phyloP scores from a whole-genome alignment of 2,888 invertebrate genomes.

The Eumerus sabulonum region DNA sequence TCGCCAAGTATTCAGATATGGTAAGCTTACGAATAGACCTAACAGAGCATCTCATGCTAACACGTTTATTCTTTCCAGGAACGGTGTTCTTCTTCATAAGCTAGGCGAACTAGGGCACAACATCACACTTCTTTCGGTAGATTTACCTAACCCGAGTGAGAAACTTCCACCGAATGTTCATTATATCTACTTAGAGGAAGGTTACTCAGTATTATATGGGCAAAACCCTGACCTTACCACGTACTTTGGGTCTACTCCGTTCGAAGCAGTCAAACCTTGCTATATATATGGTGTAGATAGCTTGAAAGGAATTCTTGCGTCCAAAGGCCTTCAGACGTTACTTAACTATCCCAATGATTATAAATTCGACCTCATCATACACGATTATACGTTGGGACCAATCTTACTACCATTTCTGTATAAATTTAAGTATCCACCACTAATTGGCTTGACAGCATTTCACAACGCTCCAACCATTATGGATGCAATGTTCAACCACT shows the following conservation, averaged over 20 bases:
- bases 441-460: slow-evolving; percentile 73
- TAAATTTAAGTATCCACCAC: slow-evolving; percentile 74
- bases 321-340: slow-evolving; percentile 70
- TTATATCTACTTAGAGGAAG: slow-evolving; percentile 73
- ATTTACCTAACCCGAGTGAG: slow-evolving; percentile 66
- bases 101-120: slow-evolving; percentile 71
- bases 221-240: slow-evolving; percentile 8
- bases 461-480: slow-evolving; percentile 69
- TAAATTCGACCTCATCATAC: slow-evolving; percentile 74
- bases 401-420: slow-evolving; percentile 74
- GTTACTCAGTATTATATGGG: slow-evolving; percentile 63
- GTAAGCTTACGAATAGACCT: slow-evolving; percentile 35
- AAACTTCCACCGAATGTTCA: slow-evolving; percentile 70
- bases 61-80: slow-evolving; percentile 51
- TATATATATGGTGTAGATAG: slow-evolving; percentile 68
- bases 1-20: slow-evolving; percentile 72
- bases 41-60: not conserved
- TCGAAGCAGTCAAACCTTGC: slow-evolving; percentile 48
- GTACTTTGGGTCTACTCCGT: slow-evolving; percentile 42
- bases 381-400: slow-evolving; percentile 74
- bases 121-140: slow-evolving; percentile 71
- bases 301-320: slow-evolving; percentile 62
- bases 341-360: slow-evolving; percentile 73
- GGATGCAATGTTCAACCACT: slow-evolving; percentile 71
- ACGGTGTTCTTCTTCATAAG: slow-evolving; percentile 68